Conservation (phyloP, 1,140 invertebrate species). For the Drosophila sp. region DNA sequence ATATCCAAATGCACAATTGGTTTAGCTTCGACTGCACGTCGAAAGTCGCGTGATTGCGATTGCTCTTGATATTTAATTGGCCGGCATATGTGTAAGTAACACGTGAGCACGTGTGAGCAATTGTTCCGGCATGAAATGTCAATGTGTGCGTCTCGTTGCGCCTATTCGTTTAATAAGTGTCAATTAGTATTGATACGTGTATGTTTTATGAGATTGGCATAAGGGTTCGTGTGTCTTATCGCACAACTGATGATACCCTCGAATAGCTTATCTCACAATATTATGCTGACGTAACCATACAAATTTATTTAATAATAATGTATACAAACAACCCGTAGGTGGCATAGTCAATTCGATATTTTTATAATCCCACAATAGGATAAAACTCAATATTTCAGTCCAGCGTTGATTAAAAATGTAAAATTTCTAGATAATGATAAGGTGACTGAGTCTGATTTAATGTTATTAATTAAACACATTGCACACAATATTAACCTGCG, state of each 20-base stretch:
- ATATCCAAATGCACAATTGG: not conserved
- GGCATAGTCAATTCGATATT: slow-evolving; percentile 42
- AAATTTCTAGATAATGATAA: slow-evolving; percentile 37
- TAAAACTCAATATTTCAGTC: too few species aligned
- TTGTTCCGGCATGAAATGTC: slow-evolving; percentile 54
- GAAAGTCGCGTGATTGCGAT: slow-evolving; percentile 53
- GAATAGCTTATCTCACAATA: slow-evolving; percentile 23
- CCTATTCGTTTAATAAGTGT: slow-evolving; percentile 66
- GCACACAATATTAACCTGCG: not conserved
- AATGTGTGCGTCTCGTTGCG: slow-evolving; percentile 24
- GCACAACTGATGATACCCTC: slow-evolving; percentile 50
- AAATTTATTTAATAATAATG: slow-evolving; percentile 60
- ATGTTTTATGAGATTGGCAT: slow-evolving; percentile 44
- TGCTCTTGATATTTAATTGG: slow-evolving; percentile 49
- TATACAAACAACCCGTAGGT: slow-evolving; percentile 43
- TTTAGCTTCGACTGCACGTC: slow-evolving; percentile 10
- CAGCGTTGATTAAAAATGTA: slow-evolving; percentile 25
- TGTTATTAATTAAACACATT: slow-evolving; percentile 23
- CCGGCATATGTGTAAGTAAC: slow-evolving; percentile 25
- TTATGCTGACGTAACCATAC: slow-evolving; percentile 67
- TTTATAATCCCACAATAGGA: slow-evolving; percentile 32
- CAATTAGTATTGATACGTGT: slow-evolving; percentile 70
- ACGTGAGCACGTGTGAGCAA: slow-evolving; percentile 67
- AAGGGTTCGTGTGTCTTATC: slow-evolving; percentile 50
- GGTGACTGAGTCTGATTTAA: slow-evolving; percentile 30